Evolutionary conservation across 1,140 invertebrate genomes (phyloP), one percentile per base, ranked within the genome.

Genomic region (Yoshiicerus persimilis): DNA sequence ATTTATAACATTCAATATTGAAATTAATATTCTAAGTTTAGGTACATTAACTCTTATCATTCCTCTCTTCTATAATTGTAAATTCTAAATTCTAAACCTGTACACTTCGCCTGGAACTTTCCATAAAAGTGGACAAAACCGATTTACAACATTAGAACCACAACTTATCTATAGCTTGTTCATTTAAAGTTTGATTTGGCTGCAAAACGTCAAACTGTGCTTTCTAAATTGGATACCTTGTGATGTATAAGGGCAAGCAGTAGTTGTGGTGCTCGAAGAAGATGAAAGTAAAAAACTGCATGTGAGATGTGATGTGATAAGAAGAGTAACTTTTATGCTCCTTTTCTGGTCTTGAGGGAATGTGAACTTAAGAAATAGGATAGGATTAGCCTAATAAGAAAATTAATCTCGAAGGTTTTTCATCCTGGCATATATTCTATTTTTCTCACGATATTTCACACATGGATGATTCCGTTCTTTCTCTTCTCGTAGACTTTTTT

Each of bases 341-440:
- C 13, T 36, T 77, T 66, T 13, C 62, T 20, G 8, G 25, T 39
- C 27, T 13, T 38, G 16, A 56, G 87, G 30, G 34, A 84, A 62
- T 38, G 86, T 30, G 39, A 70, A 56, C 27, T 16, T 23, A 34
- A 80, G 75, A 75, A 84, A 75, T 11, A 25, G 38, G 62, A 41
- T 36, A 64, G 87, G 88, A 87, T 89, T 89, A 89, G 88, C 39
- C 84, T 89, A 89, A 89, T 89, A 89, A 87, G 86, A 87, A 89
- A 89, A 89, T 89, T 89, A 89, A 89, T 89, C 86, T 87, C 10
- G 77, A 38, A 80, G 41, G 47, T 62, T 85, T 85, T 80, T 86
- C 83, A 86, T 36, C 39, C 86, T 87, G 88, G 87, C 86, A 89
- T 87, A 87, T 66, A 87, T 89, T 87, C 84, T 34, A 56, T 32